These are phyloP conservation scores for Agrypnia vestita DNA, from an alignment of 1,140 invertebrate species.

Conservation along the genomic window DNA sequence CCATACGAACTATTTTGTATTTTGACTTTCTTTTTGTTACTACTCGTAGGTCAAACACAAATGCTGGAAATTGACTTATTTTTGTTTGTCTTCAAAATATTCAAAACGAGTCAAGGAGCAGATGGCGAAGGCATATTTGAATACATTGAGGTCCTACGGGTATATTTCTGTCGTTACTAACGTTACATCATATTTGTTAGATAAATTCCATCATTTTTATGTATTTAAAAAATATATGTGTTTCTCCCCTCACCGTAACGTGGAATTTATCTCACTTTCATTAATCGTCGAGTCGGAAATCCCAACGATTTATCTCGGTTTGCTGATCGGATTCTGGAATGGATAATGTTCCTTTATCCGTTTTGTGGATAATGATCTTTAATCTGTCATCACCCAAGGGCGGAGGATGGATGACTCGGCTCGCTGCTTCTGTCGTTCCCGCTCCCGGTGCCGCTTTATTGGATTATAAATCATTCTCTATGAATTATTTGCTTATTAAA, in stretches of 20 bases:
- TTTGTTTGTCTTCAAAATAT: no score
- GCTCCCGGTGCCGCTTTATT: background rate
- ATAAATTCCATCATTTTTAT: background rate
- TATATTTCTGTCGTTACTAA: no score
- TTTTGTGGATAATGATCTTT: constrained; percentile 15
- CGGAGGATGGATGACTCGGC: background rate
- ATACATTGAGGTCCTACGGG: no score
- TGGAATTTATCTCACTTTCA: background rate
- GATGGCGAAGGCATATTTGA: no score
- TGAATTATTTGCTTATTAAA: constrained; percentile 4
- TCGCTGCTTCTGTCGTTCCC: background rate
- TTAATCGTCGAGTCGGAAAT: background rate
- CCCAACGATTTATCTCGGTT: background rate
- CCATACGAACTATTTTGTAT: no score
- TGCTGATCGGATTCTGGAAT: constrained; percentile 3
- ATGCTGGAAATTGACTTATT: no score
- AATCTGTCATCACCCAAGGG: constrained; percentile 3
- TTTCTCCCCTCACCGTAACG: background rate
- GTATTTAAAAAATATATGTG: background rate
- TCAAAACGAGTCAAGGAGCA: no score
- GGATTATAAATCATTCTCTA: constrained; percentile 22
- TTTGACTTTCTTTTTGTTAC: no score
- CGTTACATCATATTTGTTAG: no score
- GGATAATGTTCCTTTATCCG: constrained; percentile 25
- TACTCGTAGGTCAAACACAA: no score